These are phyloP conservation scores for Nyctereutes procyonoides DNA, from an alignment of 2,113 vertebrate genomes.

Conservation along the genomic window DNA sequence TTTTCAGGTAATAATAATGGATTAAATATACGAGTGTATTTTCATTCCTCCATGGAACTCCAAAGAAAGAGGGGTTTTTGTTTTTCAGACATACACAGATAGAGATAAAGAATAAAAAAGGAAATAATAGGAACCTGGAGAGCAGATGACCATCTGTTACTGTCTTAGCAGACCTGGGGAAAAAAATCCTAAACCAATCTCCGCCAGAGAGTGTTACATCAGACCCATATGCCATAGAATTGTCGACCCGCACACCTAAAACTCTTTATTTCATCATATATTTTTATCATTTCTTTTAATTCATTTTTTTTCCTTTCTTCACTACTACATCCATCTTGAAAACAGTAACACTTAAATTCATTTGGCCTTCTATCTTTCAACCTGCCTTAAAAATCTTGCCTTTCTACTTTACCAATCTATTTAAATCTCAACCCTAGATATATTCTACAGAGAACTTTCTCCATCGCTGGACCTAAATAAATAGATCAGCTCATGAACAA, in stretches of 20 bases:
- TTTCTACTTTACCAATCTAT: not conserved
- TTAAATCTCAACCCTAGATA: not conserved
- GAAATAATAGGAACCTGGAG: constrained; percentile 17
- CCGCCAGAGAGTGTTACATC: not conserved
- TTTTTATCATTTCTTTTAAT: not conserved
- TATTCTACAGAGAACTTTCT: not conserved
- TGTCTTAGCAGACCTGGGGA: not conserved
- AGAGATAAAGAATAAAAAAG: not conserved
- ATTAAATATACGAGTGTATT: not conserved
- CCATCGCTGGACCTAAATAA: not conserved
- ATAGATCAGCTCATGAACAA: not conserved
- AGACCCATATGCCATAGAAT: not conserved
- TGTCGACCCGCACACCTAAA: not conserved
- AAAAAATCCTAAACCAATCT: not conserved
- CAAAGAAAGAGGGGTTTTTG: not conserved
- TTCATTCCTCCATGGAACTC: not conserved
- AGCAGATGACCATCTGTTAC: constrained; percentile 5
- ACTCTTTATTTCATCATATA: not conserved
- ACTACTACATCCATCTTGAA: not conserved
- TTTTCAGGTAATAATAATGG: not conserved
- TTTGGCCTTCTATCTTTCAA: not conserved
- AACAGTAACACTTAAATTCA: not conserved
- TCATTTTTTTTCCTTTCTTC: not conserved
- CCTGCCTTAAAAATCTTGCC: not conserved
- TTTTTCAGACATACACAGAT: not conserved